Evolutionary conservation across 2,113 vertebrate genomes (phyloP).

Genomic region (Phylloscopus trochiloides): DNA sequence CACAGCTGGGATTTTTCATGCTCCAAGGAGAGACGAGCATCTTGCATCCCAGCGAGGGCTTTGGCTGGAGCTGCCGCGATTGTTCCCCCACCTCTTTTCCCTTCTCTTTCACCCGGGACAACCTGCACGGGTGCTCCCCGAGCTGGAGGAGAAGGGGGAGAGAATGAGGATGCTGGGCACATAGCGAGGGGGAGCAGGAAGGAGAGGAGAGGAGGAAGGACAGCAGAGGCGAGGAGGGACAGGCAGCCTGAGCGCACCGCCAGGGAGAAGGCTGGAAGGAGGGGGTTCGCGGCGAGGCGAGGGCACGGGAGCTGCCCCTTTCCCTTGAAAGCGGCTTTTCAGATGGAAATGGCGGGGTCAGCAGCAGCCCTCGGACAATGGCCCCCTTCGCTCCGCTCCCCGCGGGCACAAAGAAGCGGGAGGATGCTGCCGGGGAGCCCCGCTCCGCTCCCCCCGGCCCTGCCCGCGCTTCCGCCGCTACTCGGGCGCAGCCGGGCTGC

Average conservation of each 20-base stretch:
- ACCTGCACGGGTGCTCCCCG: background rate
- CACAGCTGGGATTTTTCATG: slow-evolving; percentile 25
- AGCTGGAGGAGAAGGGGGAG: background rate
- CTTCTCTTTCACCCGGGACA: background rate
- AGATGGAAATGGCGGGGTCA: slow-evolving; percentile 63
- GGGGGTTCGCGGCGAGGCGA: background rate
- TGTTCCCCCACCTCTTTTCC: background rate
- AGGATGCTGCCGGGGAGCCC: background rate
- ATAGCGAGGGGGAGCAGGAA: background rate
- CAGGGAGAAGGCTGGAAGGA: background rate
- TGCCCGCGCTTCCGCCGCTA: background rate
- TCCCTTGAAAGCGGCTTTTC: slow-evolving; percentile 28
- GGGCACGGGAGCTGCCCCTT: background rate
- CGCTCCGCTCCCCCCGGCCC: background rate
- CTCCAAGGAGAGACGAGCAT: background rate
- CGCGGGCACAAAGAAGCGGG: background rate
- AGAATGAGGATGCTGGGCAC: background rate
- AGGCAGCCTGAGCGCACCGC: background rate
- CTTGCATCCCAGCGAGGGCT: background rate
- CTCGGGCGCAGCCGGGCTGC: background rate
- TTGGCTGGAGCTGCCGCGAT: background rate
- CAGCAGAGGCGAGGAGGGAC: background rate
- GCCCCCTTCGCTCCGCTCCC: background rate
- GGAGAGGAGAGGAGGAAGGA: background rate
- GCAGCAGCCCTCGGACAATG: slow-evolving; percentile 36